Evolutionary conservation across 2,797 vertebrate genomes (phyloP).

Genomic region (Margarornis squamiger): DNA sequence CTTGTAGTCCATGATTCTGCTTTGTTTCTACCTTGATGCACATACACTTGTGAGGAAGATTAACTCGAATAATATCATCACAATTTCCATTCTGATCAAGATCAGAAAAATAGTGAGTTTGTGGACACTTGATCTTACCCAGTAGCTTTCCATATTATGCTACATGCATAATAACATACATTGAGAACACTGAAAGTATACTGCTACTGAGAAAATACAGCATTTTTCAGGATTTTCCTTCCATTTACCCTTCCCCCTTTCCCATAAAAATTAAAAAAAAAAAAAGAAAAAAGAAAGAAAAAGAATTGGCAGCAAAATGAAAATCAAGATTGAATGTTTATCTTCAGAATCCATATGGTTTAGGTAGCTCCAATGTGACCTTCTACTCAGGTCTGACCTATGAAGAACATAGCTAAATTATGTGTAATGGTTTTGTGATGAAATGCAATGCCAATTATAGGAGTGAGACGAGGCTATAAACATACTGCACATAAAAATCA

Average conservation of each 20-base stretch:
- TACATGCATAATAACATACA: neutral
- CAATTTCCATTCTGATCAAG: neutral
- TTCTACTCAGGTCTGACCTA: conserved; percentile 59
- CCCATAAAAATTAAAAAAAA: neutral
- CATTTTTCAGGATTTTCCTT: neutral
- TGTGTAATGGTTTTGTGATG: conserved; percentile 66
- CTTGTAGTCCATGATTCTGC: neutral
- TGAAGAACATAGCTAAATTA: conserved; percentile 59
- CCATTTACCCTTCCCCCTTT: neutral
- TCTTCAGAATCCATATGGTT: conserved; percentile 55
- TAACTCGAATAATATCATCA: neutral
- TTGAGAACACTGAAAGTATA: neutral
- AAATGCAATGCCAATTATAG: conserved; percentile 63
- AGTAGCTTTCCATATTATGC: neutral
- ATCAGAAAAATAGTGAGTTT: neutral
- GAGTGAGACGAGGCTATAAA: conserved; percentile 66
- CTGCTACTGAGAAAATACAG: neutral
- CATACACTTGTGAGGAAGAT: neutral
- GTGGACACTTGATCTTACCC: neutral
- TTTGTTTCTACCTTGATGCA: neutral
- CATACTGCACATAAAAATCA: conserved; percentile 67
- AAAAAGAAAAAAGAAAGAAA: neutral
- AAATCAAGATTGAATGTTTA: conserved; percentile 51
- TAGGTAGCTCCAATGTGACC: conserved; percentile 60
- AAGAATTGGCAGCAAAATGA: neutral